Conservation (phyloP, 2,888 invertebrate species). For the Dynastes grantii region DNA sequence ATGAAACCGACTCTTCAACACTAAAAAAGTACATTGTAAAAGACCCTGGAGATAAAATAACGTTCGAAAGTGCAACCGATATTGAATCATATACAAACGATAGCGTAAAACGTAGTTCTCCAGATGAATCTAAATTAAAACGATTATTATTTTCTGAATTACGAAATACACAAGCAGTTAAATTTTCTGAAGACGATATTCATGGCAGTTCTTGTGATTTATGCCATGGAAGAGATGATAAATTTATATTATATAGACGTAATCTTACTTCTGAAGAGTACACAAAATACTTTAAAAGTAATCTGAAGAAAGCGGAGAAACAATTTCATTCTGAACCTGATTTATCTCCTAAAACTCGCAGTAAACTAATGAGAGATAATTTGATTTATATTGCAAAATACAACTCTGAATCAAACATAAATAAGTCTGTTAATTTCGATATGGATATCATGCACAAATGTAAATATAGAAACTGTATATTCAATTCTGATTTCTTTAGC, state of each 20-base stretch:
- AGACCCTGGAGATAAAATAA: background rate
- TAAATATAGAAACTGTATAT: conserved; percentile 69
- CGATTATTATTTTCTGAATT: conserved; percentile 36
- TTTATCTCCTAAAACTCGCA: conserved; percentile 62
- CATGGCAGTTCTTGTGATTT: conserved; percentile 35
- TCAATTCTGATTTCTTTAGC: conserved; percentile 68
- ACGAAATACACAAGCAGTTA: conserved; percentile 31
- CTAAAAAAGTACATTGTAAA: conserved; percentile 36
- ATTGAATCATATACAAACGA: background rate
- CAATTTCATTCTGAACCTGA: conserved; percentile 65
- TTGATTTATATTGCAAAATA: conserved; percentile 53
- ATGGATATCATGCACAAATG: conserved; percentile 68
- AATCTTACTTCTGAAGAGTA: conserved; percentile 50
- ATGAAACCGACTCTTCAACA: conserved; percentile 25
- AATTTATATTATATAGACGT: conserved; percentile 19
- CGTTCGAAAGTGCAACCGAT: background rate
- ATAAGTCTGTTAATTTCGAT: conserved; percentile 55
- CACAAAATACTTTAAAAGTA: conserved; percentile 49
- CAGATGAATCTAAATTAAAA: conserved; percentile 30
- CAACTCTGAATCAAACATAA: conserved; percentile 62
- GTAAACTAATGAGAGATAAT: conserved; percentile 50
- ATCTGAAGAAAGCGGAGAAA: conserved; percentile 57
- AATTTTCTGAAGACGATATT: conserved; percentile 36
- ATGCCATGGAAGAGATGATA: conserved; percentile 21
- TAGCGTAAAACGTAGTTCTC: background rate